phyloP scores from a whole-genome alignment of 2,797 vertebrate species.

The Rhodeus uyekii region DNA sequence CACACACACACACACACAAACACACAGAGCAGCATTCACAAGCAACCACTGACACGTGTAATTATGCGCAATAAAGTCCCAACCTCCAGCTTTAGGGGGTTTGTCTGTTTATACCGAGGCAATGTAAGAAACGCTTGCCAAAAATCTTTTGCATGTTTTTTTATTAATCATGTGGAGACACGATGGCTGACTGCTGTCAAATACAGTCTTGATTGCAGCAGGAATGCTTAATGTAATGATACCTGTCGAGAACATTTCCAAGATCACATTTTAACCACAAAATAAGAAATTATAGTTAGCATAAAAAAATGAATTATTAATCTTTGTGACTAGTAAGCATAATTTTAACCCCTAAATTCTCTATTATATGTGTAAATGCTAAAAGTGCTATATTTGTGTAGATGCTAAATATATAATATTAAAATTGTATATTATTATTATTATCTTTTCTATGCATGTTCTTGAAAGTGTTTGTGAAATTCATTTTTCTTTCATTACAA shows the following conservation, averaged over 20 bases:
- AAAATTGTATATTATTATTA: too few species aligned
- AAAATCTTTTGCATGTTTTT: conserved; percentile 20
- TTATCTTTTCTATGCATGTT: too few species aligned
- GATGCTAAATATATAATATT: too few species aligned
- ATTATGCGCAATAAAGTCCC: conserved; percentile 14
- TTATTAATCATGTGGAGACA: conserved; percentile 3
- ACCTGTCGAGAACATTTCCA: not conserved
- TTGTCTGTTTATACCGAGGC: conserved; percentile 2
- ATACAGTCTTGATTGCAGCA: not conserved
- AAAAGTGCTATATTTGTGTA: too few species aligned
- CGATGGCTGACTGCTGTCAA: not conserved
- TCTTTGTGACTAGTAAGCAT: not conserved
- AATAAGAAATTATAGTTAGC: not conserved
- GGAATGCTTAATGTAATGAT: not conserved
- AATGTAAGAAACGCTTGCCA: not conserved
- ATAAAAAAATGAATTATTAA: not conserved
- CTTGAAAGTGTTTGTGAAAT: not conserved
- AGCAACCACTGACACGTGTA: conserved; percentile 21
- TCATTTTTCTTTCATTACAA: not conserved
- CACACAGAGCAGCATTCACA: conserved; percentile 3
- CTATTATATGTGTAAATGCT: not conserved
- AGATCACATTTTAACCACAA: not conserved
- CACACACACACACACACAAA: conserved; percentile 6
- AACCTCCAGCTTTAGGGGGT: conserved; percentile 12
- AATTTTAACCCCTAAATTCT: not conserved